Evolutionary conservation across 2,797 vertebrate genomes (phyloP).

Genomic region (Danio albolineatus): DNA sequence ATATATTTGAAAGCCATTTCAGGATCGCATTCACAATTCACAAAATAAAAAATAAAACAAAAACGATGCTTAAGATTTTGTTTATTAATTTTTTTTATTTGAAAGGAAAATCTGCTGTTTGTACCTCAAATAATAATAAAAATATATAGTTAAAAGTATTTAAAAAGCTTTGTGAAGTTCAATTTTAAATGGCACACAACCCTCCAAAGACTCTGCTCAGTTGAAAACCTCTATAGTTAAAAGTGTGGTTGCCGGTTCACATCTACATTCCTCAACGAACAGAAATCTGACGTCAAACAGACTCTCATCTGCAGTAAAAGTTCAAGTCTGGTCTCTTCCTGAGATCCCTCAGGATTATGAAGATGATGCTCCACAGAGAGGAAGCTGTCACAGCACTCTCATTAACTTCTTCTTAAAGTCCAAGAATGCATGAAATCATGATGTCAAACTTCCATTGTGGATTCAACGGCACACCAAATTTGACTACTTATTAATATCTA

Average conservation of each 20-base stretch:
- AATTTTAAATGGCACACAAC: neutral
- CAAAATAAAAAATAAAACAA: no score
- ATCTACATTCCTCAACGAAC: neutral
- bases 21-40: no score
- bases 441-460: slow-evolving; percentile 11
- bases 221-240: neutral
- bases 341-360: neutral
- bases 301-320: neutral
- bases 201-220: neutral
- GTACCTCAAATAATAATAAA: neutral
- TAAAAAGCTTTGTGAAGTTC: neutral
- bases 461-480: slow-evolving; percentile 21
- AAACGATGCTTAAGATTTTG: no score
- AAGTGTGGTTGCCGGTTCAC: neutral
- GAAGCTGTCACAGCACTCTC: neutral
- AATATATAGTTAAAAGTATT: no score
- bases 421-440: slow-evolving; percentile 17
- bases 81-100: neutral
- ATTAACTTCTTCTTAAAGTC: slow-evolving; percentile 3
- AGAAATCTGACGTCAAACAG: neutral
- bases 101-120: neutral
- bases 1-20: no score
- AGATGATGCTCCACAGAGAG: slow-evolving; percentile 9
- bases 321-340: neutral
- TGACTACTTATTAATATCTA: slow-evolving; percentile 28